Evolutionary conservation across 1,140 invertebrate genomes (phyloP), one percentile per base, ranked within the genome.

Genomic region (Charaxes varanes): DNA sequence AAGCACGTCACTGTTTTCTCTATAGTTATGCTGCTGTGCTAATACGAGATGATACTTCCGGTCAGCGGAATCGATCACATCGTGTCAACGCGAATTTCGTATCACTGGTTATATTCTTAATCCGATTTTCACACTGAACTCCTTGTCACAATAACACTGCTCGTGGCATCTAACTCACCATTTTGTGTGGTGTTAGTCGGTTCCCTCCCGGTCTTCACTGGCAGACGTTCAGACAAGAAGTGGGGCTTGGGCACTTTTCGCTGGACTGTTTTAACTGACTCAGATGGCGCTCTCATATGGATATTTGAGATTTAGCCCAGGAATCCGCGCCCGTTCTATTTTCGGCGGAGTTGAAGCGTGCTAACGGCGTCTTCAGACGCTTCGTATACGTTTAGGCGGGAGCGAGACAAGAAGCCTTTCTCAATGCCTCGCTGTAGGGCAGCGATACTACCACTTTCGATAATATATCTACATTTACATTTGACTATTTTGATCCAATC

Each of bases 191-290:
- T 80, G 77, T 78, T 77, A 62, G 70, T 67, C 70, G 78, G 77
- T 73, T 86, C 81, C 79, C 84, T 86, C 83, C 86, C 81, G 86
- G 82, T 88, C 87, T 86, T 87, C 80, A 87, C 86, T 87, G 86
- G 86, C 87, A 87, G 87, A 86, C 89, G 88, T 86, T 85, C 86
- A 86, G 87, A 90, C 88, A 88, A 90, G 88, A 89, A 91, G 88
- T 91, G 90, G 88, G 88, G 87, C 86, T 85, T 83, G 74, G 85
- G 83, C 82, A 84, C 82, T 86, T 86, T 83, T 84, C 77, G 85
- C 83, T 79, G 83, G 85, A 86, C 86, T 86, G 88, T 91, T 91
- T 91, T 90, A 90, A 90, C 87, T 83, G 79, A 70, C 79, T 86
- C 84, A 90, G 89, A 90, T 89, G 89, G 88, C 90, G 89, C 87